A percentile compares a stretch with the other conserved stretches of the same genome.
phyloP scores from a whole-genome alignment of 2,797 vertebrate species.

The Poecile montanus region DNA sequence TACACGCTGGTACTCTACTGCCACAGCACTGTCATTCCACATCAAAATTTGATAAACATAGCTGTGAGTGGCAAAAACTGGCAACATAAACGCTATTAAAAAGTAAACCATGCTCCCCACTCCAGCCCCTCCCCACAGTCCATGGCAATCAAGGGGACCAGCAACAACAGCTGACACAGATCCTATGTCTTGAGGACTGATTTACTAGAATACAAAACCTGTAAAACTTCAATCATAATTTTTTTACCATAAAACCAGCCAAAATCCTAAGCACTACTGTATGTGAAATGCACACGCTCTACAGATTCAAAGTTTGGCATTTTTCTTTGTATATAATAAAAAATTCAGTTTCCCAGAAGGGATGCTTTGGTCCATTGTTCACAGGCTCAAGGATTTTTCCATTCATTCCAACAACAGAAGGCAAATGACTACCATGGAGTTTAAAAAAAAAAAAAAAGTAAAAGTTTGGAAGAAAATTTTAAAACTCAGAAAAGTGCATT shows the following conservation, averaged over 20 bases:
- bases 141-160: neutral
- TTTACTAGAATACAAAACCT: neutral
- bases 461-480: neutral
- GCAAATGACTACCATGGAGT: neutral
- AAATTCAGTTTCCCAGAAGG: neutral
- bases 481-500: neutral
- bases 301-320: neutral
- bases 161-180: neutral
- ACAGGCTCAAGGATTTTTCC: neutral
- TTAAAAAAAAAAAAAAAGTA: neutral
- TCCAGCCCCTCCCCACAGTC: neutral
- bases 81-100: neutral
- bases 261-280: neutral
- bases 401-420: conserved; percentile 25
- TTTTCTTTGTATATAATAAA: neutral
- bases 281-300: neutral
- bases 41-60: neutral
- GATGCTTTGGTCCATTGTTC: conserved; percentile 37
- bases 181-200: rapidly evolving
- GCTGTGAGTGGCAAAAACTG: neutral
- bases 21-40: neutral
- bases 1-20: neutral
- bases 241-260: neutral
- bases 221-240: neutral
- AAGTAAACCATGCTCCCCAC: neutral